Conservation (phyloP, 2,113 vertebrate species). For the Colaptes auratus region DNA sequence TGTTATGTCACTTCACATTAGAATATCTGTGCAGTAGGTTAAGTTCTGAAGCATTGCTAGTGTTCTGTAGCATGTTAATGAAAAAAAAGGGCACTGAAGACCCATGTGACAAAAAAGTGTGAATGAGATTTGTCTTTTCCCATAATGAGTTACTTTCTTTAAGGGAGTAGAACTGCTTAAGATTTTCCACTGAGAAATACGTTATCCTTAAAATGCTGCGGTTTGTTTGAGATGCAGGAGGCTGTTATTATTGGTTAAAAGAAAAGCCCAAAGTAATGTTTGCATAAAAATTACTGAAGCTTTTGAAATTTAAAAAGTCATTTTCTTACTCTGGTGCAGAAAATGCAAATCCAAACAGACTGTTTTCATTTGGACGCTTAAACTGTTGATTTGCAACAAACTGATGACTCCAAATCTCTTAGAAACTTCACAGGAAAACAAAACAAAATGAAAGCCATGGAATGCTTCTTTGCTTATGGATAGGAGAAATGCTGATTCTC, state of each 20-base stretch:
- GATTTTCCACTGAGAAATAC: not conserved
- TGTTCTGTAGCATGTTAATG: not conserved
- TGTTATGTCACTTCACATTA: not conserved
- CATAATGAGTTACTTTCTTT: not conserved
- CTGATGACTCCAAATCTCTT: not conserved
- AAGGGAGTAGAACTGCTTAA: not conserved
- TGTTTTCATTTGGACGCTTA: not conserved
- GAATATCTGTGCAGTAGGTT: not conserved
- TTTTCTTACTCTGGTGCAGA: not conserved
- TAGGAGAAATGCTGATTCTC: not conserved
- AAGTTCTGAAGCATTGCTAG: not conserved
- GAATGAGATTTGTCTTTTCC: not conserved
- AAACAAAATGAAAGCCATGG: not conserved
- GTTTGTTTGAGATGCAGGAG: not conserved
- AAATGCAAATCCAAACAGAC: not conserved
- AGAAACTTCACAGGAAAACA: not conserved
- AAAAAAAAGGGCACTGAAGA: not conserved
- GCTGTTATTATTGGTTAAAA: not conserved
- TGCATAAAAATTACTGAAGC: not conserved
- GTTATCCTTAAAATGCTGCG: not conserved
- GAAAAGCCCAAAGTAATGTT: not conserved
- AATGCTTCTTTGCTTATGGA: accelerated
- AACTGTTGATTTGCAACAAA: not conserved
- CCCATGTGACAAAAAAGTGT: accelerated
- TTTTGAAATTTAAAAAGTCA: not conserved